Evolutionary conservation across 1,140 invertebrate species (phyloP).

Genomic region (Dinoponera quadriceps): DNA sequence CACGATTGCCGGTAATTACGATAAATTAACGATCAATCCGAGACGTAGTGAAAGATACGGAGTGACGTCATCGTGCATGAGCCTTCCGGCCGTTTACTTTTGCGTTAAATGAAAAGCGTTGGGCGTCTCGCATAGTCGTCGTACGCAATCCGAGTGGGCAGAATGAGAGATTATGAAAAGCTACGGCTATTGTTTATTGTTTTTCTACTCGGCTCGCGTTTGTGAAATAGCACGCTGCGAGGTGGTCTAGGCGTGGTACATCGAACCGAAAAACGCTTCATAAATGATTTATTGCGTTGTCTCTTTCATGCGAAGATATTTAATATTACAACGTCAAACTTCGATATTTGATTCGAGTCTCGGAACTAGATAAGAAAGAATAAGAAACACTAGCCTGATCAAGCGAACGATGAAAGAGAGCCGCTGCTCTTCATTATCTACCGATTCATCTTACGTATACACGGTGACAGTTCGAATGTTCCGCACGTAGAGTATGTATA

Average conservation of each 20-base stretch:
- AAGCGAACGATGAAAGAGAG: constrained; percentile 22
- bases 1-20: constrained; percentile 48
- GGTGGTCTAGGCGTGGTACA: background rate
- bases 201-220: constrained; percentile 16
- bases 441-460: background rate
- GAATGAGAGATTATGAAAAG: constrained; percentile 43
- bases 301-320: no score
- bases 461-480: constrained; percentile 7
- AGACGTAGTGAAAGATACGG: constrained; percentile 25
- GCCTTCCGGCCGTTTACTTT: constrained; percentile 57
- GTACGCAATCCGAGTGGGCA: constrained; percentile 40
- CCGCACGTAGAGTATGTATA: constrained; percentile 6
- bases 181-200: constrained; percentile 55
- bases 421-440: constrained; percentile 5
- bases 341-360: background rate
- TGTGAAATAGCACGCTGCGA: constrained; percentile 19
- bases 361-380: background rate
- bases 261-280: background rate
- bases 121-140: constrained; percentile 19
- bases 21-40: constrained; percentile 53
- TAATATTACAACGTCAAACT: no score
- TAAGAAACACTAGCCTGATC: background rate
- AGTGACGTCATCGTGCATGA: constrained; percentile 21
- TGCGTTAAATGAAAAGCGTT: constrained; percentile 43
- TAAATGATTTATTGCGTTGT: background rate